phyloP scores from a whole-genome alignment of 2,888 invertebrate species.

The Drosophila meridiana region DNA sequence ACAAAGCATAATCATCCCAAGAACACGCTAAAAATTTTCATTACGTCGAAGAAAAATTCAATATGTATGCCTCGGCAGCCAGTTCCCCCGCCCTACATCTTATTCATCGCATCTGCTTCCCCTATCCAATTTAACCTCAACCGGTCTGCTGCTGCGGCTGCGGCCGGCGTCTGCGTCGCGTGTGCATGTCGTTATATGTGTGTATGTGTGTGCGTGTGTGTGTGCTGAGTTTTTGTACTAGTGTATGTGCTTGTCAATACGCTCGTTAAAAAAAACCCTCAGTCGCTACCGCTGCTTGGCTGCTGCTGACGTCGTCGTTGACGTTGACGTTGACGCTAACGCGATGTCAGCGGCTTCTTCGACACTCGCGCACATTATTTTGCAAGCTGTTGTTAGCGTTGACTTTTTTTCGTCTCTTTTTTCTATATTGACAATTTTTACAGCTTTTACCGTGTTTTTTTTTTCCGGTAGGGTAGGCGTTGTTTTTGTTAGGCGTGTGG shows the following conservation, averaged over 20 bases:
- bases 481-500: conserved; percentile 43
- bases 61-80: conserved; percentile 70
- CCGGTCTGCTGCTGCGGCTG: conserved; percentile 61
- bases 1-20: conserved; percentile 31
- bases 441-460: conserved; percentile 69
- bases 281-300: conserved; percentile 33
- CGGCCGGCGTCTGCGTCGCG: conserved; percentile 66
- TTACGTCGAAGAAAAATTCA: conserved; percentile 75
- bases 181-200: conserved; percentile 54
- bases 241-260: conserved; percentile 69
- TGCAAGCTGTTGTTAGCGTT: conserved; percentile 66
- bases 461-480: conserved; percentile 35
- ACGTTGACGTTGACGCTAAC: conserved; percentile 35
- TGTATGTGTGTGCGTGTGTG: conserved; percentile 19
- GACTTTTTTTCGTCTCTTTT: conserved; percentile 52
- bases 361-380: conserved; percentile 76
- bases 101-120: conserved; percentile 56
- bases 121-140: conserved; percentile 79
- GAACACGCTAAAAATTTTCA: conserved; percentile 71
- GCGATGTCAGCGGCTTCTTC: conserved; percentile 72
- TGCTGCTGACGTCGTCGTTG: conserved; percentile 12
- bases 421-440: conserved; percentile 76
- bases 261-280: conserved; percentile 67
- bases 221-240: conserved; percentile 47
- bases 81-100: conserved; percentile 21